Evolutionary conservation across 2,113 vertebrate genomes (phyloP).

Genomic region (Mugil cephalus): DNA sequence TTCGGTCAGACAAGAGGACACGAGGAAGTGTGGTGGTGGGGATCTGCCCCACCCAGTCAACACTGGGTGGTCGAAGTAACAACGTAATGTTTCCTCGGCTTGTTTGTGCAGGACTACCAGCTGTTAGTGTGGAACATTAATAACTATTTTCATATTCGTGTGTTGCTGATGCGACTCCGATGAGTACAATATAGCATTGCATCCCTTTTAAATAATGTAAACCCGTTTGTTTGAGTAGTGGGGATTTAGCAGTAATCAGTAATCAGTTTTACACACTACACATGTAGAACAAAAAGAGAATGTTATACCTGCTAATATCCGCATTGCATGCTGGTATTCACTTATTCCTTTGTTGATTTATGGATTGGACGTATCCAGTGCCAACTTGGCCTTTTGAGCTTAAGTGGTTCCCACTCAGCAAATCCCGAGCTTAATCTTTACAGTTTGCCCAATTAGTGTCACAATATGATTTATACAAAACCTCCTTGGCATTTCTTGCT

Average conservation of each 20-base stretch:
- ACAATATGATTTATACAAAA: constrained; percentile 25
- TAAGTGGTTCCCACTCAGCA: neutral
- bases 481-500: neutral
- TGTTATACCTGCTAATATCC: neutral
- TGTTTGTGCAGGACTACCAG: neutral
- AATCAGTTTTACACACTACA: neutral
- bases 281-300: neutral
- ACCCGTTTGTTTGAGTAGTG: neutral
- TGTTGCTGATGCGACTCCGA: neutral
- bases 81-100: neutral
- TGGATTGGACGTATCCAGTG: neutral
- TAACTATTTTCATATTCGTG: neutral
- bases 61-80: constrained; percentile 14
- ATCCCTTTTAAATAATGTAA: neutral
- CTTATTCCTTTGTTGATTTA: neutral
- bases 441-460: constrained; percentile 1
- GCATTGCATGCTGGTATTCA: neutral
- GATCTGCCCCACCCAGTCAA: constrained; percentile 55
- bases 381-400: neutral
- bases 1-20: constrained; percentile 60
- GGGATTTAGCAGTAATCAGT: neutral
- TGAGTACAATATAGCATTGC: neutral
- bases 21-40: constrained; percentile 33
- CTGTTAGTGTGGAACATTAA: neutral
- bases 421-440: constrained; percentile 10